Conservation (phyloP, 1,140 invertebrate genomes). For the Cryptotermes secundus region DNA sequence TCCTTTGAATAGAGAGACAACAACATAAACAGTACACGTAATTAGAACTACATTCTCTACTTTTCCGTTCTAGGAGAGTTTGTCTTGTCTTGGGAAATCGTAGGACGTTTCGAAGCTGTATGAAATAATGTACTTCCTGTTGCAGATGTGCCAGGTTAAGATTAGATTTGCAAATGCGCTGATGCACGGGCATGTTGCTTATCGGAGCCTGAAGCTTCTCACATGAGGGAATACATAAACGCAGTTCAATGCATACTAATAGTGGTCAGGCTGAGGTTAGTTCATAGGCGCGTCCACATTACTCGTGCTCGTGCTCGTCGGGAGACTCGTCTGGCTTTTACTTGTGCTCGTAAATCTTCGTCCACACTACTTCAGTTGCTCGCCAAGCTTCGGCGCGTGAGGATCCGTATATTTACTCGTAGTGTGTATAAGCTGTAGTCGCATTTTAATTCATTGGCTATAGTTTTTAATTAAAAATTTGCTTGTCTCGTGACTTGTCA, state of each 20-base stretch:
- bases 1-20: too few species aligned
- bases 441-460: too few species aligned
- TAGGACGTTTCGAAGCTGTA: neutral
- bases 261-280: neutral
- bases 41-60: neutral
- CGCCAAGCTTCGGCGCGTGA: too few species aligned
- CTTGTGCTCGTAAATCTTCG: too few species aligned
- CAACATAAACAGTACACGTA: neutral
- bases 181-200: neutral
- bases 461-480: too few species aligned
- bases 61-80: neutral
- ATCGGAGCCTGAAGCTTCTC: neutral
- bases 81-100: neutral
- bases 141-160: neutral
- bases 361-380: too few species aligned
- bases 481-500: too few species aligned
- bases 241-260: neutral
- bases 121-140: conserved; percentile 11
- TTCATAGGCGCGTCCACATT: too few species aligned
- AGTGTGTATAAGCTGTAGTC: too few species aligned
- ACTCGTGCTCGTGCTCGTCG: too few species aligned
- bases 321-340: too few species aligned
- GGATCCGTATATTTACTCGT: too few species aligned
- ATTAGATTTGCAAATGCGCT: neutral
- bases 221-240: neutral